Conservation (phyloP, 2,888 invertebrate genomes). For the Notodonta dromedarius region DNA sequence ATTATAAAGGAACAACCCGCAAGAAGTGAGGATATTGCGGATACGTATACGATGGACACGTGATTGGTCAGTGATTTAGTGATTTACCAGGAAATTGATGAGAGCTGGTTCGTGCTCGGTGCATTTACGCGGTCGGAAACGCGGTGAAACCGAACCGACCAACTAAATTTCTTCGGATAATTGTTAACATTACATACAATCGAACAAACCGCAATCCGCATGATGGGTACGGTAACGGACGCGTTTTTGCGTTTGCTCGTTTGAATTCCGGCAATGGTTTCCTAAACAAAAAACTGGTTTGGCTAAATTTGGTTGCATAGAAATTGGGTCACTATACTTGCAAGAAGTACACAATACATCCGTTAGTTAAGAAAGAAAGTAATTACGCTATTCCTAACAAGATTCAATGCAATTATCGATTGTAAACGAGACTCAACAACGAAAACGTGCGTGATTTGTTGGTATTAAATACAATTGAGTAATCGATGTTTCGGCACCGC, state of each 20-base stretch:
- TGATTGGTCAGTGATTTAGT: conserved; percentile 35
- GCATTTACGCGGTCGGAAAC: conserved; percentile 49
- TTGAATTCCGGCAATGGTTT: conserved; percentile 54
- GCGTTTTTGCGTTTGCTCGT: conserved; percentile 60
- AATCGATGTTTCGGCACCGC: conserved; percentile 3
- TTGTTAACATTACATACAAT: conserved; percentile 61
- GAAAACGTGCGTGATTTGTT: conserved; percentile 23
- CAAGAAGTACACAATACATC: conserved; percentile 43
- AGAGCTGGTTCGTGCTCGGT: conserved; percentile 44
- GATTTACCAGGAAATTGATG: conserved; percentile 54
- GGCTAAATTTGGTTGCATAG: conserved; percentile 50
- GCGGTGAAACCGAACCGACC: conserved; percentile 41
- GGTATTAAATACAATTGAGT: conserved; percentile 20
- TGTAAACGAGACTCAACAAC: conserved; percentile 21
- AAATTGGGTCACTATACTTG: conserved; percentile 54
- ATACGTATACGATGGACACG: conserved; percentile 33
- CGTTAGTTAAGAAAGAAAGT: conserved; percentile 41
- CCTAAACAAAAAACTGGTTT: conserved; percentile 60
- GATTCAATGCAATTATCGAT: conserved; percentile 29
- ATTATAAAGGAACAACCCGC: conserved; percentile 50
- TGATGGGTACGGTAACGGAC: conserved; percentile 59
- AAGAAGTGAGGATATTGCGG: conserved; percentile 45
- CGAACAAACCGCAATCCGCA: conserved; percentile 62
- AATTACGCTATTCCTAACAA: conserved; percentile 43
- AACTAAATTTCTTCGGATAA: conserved; percentile 51